Evolutionary conservation across 2,797 vertebrate species (phyloP).

Genomic region (Gadopsis bispinosus): DNA sequence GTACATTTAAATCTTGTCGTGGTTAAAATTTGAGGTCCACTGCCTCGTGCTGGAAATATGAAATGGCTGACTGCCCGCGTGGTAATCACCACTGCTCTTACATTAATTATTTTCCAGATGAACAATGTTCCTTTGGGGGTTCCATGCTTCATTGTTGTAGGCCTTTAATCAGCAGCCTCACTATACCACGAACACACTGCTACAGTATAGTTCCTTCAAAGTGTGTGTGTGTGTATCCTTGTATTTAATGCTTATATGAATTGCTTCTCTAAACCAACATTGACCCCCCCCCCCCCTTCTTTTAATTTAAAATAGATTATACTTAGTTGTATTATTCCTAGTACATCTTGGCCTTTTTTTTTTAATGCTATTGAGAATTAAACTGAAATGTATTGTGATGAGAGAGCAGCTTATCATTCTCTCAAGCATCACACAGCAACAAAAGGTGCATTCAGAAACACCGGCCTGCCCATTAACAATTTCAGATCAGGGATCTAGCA

Average conservation of each 20-base stretch:
- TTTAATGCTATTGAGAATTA: constrained; percentile 15
- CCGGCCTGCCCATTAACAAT: neutral
- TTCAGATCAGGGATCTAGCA: neutral
- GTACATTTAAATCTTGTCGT: constrained; percentile 60
- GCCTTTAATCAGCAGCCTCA: constrained; percentile 72
- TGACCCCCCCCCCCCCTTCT: neutral
- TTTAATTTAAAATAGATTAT: constrained; percentile 12
- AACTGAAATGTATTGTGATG: neutral
- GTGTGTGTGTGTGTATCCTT: constrained; percentile 1
- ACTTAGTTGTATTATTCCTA: constrained; percentile 18
- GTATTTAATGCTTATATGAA: constrained; percentile 44
- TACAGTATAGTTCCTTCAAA: constrained; percentile 19
- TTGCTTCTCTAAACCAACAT: constrained; percentile 40
- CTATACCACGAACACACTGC: constrained; percentile 30
- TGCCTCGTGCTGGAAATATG: constrained; percentile 60
- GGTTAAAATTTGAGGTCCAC: constrained; percentile 58
- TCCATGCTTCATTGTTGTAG: constrained; percentile 58
- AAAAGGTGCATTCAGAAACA: constrained; percentile 21
- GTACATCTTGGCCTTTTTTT: neutral
- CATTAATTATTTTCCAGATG: constrained; percentile 76
- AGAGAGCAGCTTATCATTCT: constrained; percentile 21
- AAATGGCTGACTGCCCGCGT: constrained; percentile 68
- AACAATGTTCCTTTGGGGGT: constrained; percentile 74
- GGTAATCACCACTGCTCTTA: constrained; percentile 73
- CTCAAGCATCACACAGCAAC: neutral